phyloP scores from a whole-genome alignment of 1,140 invertebrate genomes.

The Medauroidea extradentata region DNA sequence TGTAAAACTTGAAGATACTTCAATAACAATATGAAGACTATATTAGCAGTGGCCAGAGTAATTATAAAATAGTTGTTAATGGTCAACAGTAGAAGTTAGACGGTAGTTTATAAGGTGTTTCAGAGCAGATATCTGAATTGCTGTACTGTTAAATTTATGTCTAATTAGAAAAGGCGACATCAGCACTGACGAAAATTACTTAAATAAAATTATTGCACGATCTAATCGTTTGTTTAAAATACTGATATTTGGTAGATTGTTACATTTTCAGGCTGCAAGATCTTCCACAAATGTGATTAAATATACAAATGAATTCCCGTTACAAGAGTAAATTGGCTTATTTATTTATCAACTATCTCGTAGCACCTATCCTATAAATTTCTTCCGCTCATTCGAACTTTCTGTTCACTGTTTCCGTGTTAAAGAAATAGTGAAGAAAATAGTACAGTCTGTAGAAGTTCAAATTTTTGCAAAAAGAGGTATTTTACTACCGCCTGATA shows the following conservation, averaged over 20 bases:
- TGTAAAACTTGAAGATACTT: constrained; percentile 3
- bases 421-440: background rate
- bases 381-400: background rate
- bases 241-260: background rate
- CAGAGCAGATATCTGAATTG: background rate
- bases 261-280: background rate
- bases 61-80: background rate
- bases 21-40: background rate
- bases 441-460: background rate
- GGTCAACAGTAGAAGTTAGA: background rate
- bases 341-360: constrained; percentile 1
- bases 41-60: background rate
- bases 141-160: background rate
- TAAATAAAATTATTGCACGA: constrained; percentile 5
- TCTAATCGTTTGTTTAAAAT: constrained; percentile 3
- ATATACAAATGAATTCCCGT: background rate
- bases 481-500: background rate
- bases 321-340: background rate
- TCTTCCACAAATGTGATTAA: background rate
- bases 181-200: background rate
- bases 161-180: background rate
- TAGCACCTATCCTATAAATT: background rate
- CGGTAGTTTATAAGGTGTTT: background rate
- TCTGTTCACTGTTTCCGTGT: constrained; percentile 1
- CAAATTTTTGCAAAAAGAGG: background rate